Evolutionary conservation across 2,113 vertebrate genomes (phyloP).

Genomic region (Bostrychus sinensis): DNA sequence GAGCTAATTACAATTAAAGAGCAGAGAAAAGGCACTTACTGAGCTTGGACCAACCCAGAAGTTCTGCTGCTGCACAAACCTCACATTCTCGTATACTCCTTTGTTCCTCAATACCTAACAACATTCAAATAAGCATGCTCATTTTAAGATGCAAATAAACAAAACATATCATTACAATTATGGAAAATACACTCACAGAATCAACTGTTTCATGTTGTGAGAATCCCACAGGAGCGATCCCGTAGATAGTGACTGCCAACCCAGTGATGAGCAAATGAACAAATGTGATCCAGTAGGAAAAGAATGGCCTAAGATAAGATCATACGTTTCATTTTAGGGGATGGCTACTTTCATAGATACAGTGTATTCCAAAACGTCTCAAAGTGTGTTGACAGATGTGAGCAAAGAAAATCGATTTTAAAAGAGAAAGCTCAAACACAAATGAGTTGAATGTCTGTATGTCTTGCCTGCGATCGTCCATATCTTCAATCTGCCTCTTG

Average conservation of each 20-base stretch:
- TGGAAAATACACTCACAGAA: conserved; percentile 84
- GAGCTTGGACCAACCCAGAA: conserved; percentile 99
- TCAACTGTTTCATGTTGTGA: conserved; percentile 96
- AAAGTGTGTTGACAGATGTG: too few relatives aligned
- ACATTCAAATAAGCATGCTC: neutral
- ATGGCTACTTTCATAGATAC: too few relatives aligned
- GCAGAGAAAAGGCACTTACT: conserved; percentile 76
- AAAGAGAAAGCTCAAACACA: too few relatives aligned
- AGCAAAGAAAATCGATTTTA: too few relatives aligned
- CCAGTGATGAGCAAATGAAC: conserved; percentile 96
- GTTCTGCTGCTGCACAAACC: conserved; percentile 96
- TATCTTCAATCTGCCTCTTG: conserved; percentile 95
- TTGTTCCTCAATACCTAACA: conserved; percentile 92
- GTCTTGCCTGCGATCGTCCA: conserved; percentile 93
- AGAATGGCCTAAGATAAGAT: conserved; percentile 86
- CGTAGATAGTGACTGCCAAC: conserved; percentile 90
- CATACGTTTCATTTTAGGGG: neutral
- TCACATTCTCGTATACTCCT: conserved; percentile 97
- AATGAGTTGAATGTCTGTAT: too few relatives aligned
- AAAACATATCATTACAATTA: neutral
- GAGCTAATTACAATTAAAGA: neutral
- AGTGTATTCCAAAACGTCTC: too few relatives aligned
- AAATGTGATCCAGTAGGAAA: conserved; percentile 98
- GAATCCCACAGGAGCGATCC: conserved; percentile 94
- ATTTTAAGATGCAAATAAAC: neutral